Evolutionary conservation across 2,888 invertebrate genomes (phyloP).

Genomic region (Dryobotodes eremita): DNA sequence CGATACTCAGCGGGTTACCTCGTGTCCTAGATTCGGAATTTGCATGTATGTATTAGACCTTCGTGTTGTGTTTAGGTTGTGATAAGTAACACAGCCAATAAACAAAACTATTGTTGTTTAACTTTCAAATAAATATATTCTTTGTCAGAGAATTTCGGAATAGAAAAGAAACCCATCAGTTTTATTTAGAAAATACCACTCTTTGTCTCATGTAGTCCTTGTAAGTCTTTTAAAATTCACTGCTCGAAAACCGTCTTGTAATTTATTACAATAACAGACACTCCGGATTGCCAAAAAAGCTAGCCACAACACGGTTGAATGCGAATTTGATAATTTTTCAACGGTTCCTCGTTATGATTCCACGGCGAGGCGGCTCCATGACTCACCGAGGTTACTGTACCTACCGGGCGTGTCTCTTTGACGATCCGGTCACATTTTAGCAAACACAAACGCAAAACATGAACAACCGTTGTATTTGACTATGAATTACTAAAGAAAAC

Average conservation of each 20-base stretch:
- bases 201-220: not conserved
- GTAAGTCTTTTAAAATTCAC: not conserved
- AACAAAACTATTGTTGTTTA: not conserved
- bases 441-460: conserved; percentile 65
- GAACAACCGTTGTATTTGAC: conserved; percentile 65
- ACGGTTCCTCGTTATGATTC: conserved; percentile 78
- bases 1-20: conserved; percentile 65
- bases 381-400: conserved; percentile 84
- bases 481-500: conserved; percentile 59
- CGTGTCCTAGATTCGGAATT: conserved; percentile 71
- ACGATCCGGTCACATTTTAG: conserved; percentile 71
- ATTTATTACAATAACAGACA: conserved; percentile 37
- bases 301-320: conserved; percentile 58
- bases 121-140: conserved; percentile 1
- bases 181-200: not conserved
- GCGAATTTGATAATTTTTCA: conserved; percentile 75
- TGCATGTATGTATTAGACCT: conserved; percentile 60
- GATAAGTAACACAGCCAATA: conserved; percentile 4
- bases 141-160: not conserved
- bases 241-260: not conserved
- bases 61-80: conserved; percentile 40
- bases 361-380: conserved; percentile 71
- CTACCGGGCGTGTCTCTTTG: conserved; percentile 72
- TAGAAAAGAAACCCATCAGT: not conserved
- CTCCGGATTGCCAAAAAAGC: conserved; percentile 44